phyloP scores from a whole-genome alignment of 2,888 invertebrate species.

The Muscina levida region DNA sequence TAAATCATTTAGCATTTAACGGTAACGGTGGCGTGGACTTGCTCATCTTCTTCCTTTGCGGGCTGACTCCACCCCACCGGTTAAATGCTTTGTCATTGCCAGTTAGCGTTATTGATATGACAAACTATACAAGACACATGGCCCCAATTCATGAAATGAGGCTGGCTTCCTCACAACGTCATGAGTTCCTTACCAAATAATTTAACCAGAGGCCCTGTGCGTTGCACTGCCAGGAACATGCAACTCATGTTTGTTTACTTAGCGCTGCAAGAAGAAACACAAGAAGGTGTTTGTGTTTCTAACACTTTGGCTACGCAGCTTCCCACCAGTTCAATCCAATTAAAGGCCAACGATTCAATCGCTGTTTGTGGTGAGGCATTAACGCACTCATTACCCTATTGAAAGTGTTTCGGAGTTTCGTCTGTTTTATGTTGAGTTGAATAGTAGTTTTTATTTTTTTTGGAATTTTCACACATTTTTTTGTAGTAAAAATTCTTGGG shows the following conservation, averaged over 20 bases:
- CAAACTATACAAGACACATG: conserved; percentile 48
- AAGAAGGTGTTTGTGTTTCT: conserved; percentile 5
- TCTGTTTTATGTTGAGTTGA: conserved; percentile 1
- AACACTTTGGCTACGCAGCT: too few relatives aligned
- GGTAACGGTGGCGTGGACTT: too few relatives aligned
- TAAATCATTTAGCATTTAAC: conserved; percentile 17
- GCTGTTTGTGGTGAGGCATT: neutral
- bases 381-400: conserved; percentile 1
- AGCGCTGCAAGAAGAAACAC: too few relatives aligned
- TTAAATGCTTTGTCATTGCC: conserved; percentile 28
- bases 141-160: neutral
- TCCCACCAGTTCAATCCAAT: neutral
- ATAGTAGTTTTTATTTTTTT: too few relatives aligned
- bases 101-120: conserved; percentile 42
- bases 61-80: too few relatives aligned
- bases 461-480: conserved; percentile 8
- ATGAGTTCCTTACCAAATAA: neutral
- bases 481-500: neutral
- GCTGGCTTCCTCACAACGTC: neutral
- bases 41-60: too few relatives aligned
- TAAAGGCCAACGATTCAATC: neutral
- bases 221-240: neutral
- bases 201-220: neutral
- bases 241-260: conserved; percentile 11
- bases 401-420: neutral